These are phyloP conservation scores for Dicrostonyx torquatus DNA, from an alignment of 2,797 vertebrate species.

Conservation along the genomic window DNA sequence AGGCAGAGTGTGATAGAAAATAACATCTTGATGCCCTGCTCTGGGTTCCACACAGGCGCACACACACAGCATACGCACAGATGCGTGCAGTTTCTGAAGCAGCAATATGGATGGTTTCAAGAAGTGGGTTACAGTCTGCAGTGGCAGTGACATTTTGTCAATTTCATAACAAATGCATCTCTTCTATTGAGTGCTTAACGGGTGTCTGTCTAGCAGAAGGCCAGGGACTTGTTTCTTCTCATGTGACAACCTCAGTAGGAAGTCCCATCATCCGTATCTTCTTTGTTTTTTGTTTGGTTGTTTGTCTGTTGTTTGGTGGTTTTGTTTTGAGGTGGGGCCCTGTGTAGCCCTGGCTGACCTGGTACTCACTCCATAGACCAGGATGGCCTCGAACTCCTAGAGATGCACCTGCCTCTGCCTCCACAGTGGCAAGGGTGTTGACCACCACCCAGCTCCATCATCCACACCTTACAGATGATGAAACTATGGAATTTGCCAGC, in stretches of 20 bases:
- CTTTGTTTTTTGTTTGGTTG: too few relatives aligned
- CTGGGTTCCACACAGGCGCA: not conserved
- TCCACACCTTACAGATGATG: not conserved
- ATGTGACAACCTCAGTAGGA: not conserved
- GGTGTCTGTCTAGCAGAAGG: not conserved
- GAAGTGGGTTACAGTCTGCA: not conserved
- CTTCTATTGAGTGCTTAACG: not conserved
- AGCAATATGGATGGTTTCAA: slow-evolving; percentile 20
- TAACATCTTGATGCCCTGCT: not conserved
- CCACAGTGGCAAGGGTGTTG: not conserved
- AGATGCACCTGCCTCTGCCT: not conserved
- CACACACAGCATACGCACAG: not conserved
- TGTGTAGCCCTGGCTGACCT: not conserved
- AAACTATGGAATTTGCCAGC: not conserved
- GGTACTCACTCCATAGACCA: not conserved
- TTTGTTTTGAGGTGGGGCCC: too few relatives aligned
- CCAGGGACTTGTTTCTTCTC: not conserved
- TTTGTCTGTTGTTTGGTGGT: too few relatives aligned
- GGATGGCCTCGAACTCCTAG: not conserved
- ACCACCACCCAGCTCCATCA: not conserved
- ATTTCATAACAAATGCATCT: slow-evolving; percentile 5
- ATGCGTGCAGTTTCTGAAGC: slow-evolving; percentile 20
- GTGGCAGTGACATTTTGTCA: not conserved
- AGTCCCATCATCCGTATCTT: not conserved
- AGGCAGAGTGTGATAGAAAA: not conserved